phyloP scores from a whole-genome alignment of 2,113 vertebrate genomes.

The Petroica traversi region DNA sequence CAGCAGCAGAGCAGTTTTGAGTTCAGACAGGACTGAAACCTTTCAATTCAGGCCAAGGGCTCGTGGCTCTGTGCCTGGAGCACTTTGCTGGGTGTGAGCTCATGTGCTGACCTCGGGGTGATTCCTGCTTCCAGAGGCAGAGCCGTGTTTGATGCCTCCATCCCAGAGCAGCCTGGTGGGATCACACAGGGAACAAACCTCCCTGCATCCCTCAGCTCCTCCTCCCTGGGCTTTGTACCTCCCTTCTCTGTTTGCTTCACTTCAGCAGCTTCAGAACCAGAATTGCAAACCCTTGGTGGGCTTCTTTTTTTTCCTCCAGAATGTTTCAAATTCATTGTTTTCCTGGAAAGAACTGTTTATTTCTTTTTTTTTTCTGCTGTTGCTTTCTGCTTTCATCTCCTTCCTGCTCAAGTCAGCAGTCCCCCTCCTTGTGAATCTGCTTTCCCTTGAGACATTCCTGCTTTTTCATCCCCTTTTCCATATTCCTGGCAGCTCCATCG shows the following conservation, averaged over 20 bases:
- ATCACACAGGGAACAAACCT: not conserved
- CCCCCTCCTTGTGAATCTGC: not conserved
- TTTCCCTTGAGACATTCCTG: conserved; percentile 16
- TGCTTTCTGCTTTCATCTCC: conserved; percentile 6
- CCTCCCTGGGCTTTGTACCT: not conserved
- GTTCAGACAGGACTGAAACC: not conserved
- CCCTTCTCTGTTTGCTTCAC: not conserved
- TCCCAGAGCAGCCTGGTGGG: rapidly evolving
- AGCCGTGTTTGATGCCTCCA: not conserved
- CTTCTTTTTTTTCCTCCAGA: not conserved
- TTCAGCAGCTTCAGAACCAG: not conserved
- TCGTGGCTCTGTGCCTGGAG: not conserved
- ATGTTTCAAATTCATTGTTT: not conserved
- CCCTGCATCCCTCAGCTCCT: not conserved
- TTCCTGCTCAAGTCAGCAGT: not conserved
- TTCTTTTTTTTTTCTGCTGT: conserved; percentile 6
- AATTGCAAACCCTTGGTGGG: not conserved
- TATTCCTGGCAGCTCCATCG: not conserved
- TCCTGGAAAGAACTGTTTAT: conserved; percentile 11
- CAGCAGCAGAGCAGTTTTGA: not conserved
- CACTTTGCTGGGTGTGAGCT: not conserved
- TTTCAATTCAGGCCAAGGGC: not conserved
- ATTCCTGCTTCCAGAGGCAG: not conserved
- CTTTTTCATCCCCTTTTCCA: not conserved
- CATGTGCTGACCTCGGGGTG: not conserved